Percentiles rank a stretch among this genome's conserved stretches.
Conservation (phyloP, 2,797 vertebrate genomes). For the Siniperca obscura region DNA sequence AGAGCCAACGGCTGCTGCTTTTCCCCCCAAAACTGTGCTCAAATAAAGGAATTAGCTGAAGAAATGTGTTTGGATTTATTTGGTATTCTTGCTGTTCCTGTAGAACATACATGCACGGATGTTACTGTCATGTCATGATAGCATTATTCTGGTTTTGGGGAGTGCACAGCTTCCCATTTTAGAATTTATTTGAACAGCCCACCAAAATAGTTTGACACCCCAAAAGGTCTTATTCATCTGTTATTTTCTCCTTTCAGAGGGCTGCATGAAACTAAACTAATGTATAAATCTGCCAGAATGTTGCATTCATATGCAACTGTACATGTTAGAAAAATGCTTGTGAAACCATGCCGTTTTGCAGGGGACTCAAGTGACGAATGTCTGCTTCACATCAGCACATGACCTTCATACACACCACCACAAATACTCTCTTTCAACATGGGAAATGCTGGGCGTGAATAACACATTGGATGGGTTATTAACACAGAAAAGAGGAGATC, state of each 20-base stretch:
- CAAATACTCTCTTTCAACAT: conserved; percentile 28
- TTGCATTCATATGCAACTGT: background rate
- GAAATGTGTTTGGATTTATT: conserved; percentile 48
- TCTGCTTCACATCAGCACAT: conserved; percentile 34
- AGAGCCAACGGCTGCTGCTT: conserved; percentile 73
- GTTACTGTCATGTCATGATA: conserved; percentile 4
- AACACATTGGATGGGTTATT: conserved; percentile 24
- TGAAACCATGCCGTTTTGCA: conserved; percentile 7
- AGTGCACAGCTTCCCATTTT: background rate
- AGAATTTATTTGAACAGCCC: background rate
- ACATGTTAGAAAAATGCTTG: background rate
- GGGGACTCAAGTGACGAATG: background rate
- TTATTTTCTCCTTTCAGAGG: background rate
- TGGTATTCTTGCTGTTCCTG: conserved; percentile 20
- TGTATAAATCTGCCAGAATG: background rate
- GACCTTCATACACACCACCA: conserved; percentile 53
- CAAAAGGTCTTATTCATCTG: background rate
- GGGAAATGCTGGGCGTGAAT: conserved; percentile 10
- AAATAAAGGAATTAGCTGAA: conserved; percentile 55
- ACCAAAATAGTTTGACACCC: background rate
- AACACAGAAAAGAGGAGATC: conserved; percentile 20
- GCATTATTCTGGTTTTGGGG: conserved; percentile 1
- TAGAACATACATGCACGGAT: conserved; percentile 31
- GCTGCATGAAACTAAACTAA: background rate
- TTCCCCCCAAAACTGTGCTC: conserved; percentile 42